Percentiles rank a stretch among this genome's conserved stretches.
phyloP scores from a whole-genome alignment of 2,113 vertebrate species.

The Circaetus cinerascens region DNA sequence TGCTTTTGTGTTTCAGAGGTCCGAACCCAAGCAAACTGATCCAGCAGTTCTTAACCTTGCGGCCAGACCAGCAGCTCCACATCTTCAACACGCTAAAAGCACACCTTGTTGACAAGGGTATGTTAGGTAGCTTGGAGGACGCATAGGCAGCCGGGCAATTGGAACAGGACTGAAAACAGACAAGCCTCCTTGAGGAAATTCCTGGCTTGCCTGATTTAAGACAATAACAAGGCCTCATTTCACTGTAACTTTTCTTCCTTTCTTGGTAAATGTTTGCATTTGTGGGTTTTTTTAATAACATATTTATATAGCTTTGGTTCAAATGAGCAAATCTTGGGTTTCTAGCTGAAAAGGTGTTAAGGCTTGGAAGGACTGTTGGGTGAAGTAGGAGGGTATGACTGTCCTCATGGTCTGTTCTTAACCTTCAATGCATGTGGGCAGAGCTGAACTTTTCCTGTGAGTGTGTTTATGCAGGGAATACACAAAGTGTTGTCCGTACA shows the following conservation, averaged over 20 bases:
- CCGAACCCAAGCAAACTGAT: slow-evolving; percentile 94
- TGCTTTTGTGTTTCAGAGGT: slow-evolving; percentile 76
- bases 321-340: slow-evolving; percentile 17
- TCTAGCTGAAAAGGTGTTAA: slow-evolving; percentile 38
- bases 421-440: neutral
- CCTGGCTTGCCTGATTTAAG: slow-evolving; percentile 32
- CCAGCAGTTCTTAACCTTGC: slow-evolving; percentile 92
- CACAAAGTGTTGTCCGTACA: accelerated
- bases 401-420: neutral
- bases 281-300: slow-evolving; percentile 19
- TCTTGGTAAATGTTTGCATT: slow-evolving; percentile 58
- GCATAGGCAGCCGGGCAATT: neutral
- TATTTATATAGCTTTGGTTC: slow-evolving; percentile 66
- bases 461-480: neutral
- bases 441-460: neutral
- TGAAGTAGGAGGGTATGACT: neutral
- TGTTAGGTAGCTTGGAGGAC: slow-evolving; percentile 77
- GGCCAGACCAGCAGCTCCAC: slow-evolving; percentile 92
- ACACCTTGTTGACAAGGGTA: slow-evolving; percentile 87
- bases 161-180: slow-evolving; percentile 31
- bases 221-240: slow-evolving; percentile 63
- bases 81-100: slow-evolving; percentile 93
- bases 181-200: neutral
- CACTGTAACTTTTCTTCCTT: slow-evolving; percentile 61
- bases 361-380: neutral